phyloP scores from a whole-genome alignment of 92 coral and sea anemone genomes.

The Porites divaricata region DNA sequence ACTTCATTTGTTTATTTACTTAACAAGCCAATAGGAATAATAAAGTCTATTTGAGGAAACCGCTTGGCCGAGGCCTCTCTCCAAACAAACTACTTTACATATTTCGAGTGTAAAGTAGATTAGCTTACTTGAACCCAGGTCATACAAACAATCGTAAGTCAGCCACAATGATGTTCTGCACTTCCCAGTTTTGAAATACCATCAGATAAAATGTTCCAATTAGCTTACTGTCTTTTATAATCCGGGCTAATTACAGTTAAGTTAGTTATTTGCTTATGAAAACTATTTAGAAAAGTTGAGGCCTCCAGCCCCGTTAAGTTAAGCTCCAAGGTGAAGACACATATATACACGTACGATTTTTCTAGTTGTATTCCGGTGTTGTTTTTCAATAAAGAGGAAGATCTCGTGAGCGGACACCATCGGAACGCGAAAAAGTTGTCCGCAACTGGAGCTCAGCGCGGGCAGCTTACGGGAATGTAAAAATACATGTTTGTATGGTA shows the following conservation, averaged over 20 bases:
- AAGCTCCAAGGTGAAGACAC: too few relatives aligned
- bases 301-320: too few relatives aligned
- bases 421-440: too few relatives aligned
- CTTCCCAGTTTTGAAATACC: slow-evolving; percentile 14
- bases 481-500: too few relatives aligned
- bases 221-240: slow-evolving; percentile 40
- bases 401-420: too few relatives aligned
- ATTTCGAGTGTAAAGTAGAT: slow-evolving; percentile 35
- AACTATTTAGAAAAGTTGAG: slow-evolving; percentile 4
- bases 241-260: slow-evolving; percentile 31
- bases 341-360: too few relatives aligned
- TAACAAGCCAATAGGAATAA: slow-evolving; percentile 19
- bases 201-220: slow-evolving; percentile 42
- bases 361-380: too few relatives aligned
- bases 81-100: slow-evolving; percentile 40
- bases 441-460: too few relatives aligned
- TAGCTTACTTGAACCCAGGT: slow-evolving; percentile 25
- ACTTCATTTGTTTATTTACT: slow-evolving; percentile 9
- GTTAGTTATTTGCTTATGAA: slow-evolving; percentile 18
- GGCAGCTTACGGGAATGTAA: too few relatives aligned
- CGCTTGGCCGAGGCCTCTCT: slow-evolving; percentile 8
- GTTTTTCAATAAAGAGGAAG: too few relatives aligned
- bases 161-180: slow-evolving; percentile 5
- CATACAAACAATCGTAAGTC: slow-evolving; percentile 14
- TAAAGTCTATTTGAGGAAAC: slow-evolving; percentile 14